phyloP scores from a whole-genome alignment of 1,140 invertebrate species.

The Ceratoteleas bidentatus region DNA sequence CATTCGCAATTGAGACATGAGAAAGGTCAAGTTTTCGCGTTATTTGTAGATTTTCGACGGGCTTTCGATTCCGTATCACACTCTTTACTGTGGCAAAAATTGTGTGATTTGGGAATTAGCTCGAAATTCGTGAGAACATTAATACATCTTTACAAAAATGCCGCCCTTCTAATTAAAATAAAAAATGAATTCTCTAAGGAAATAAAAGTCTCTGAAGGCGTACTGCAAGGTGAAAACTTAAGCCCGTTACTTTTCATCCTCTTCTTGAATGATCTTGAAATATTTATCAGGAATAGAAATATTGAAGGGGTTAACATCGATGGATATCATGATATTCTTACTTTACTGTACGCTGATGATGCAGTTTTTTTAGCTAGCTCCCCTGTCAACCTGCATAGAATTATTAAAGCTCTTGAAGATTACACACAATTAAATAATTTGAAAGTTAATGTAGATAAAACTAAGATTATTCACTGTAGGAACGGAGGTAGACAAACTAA shows the following conservation, averaged over 20 bases:
- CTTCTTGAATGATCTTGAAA: constrained; percentile 57
- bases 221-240: constrained; percentile 60
- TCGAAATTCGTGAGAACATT: constrained; percentile 58
- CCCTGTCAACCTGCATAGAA: neutral
- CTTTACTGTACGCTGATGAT: constrained; percentile 1
- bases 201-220: constrained; percentile 46
- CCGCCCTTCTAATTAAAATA: constrained; percentile 29
- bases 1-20: neutral
- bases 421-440: neutral
- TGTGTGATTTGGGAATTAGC: constrained; percentile 53
- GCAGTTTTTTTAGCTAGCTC: neutral
- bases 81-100: constrained; percentile 51
- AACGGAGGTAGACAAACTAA: neutral
- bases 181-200: constrained; percentile 1
- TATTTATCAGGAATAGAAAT: constrained; percentile 12
- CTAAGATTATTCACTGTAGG: neutral
- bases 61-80: constrained; percentile 55
- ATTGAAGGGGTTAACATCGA: constrained; percentile 3
- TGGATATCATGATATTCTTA: neutral
- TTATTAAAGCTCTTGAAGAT: neutral
- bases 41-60: constrained; percentile 40
- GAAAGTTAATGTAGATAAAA: neutral
- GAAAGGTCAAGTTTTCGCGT: constrained; percentile 8
- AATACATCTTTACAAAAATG: constrained; percentile 49
- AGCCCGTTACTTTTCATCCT: constrained; percentile 55